Percentiles rank a stretch among this genome's conserved stretches.
These are phyloP conservation scores for Oceanodroma tethys DNA, from an alignment of 2,113 vertebrate genomes.

Conservation along the genomic window DNA sequence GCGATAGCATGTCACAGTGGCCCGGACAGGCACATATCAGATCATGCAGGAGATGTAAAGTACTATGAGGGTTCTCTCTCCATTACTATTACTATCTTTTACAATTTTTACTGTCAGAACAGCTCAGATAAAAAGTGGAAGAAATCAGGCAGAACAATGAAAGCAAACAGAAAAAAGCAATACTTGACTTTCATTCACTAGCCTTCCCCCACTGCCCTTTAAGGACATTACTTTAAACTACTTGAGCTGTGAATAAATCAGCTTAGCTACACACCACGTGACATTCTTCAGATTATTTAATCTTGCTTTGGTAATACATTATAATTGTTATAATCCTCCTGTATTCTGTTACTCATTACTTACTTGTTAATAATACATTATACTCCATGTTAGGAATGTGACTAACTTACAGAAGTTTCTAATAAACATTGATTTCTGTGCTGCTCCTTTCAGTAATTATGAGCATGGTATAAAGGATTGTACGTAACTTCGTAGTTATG, in stretches of 20 bases:
- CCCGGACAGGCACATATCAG: accelerated
- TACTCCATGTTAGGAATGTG: neutral
- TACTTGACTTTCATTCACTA: neutral
- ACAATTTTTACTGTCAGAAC: neutral
- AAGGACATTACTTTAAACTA: neutral
- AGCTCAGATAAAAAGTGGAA: neutral
- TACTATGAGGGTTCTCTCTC: neutral
- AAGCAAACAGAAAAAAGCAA: neutral
- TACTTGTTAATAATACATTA: neutral
- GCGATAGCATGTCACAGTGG: neutral
- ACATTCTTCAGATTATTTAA: neutral
- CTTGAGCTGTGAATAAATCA: neutral
- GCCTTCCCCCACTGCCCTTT: neutral
- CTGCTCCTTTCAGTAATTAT: neutral
- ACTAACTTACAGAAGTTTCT: neutral
- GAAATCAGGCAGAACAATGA: neutral
- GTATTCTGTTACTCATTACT: neutral
- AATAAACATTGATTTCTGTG: neutral
- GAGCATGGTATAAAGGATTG: neutral
- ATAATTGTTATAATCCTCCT: neutral
- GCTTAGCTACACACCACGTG: neutral
- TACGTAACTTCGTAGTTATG: neutral
- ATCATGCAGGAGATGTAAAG: neutral
- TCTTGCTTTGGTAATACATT: neutral
- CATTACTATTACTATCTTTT: neutral